Percentiles rank a stretch among this genome's conserved stretches.
Conservation (phyloP, 2,797 vertebrate genomes). For the Echiichthys vipera region DNA sequence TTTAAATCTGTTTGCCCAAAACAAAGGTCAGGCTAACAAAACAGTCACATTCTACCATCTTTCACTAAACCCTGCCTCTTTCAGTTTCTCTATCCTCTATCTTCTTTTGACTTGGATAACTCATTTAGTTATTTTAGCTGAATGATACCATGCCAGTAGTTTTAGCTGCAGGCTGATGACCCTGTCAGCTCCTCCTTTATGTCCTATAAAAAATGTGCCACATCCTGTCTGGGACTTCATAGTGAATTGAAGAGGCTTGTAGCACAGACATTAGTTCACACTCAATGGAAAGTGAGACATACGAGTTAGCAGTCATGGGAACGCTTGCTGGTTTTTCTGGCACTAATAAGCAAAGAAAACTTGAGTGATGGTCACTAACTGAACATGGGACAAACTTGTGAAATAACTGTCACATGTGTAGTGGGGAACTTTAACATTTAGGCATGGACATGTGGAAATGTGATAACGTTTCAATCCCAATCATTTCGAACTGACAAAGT, state of each 20-base stretch:
- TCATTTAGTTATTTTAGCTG: slow-evolving; percentile 50
- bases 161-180: slow-evolving; percentile 51
- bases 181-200: slow-evolving; percentile 69
- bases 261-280: slow-evolving; percentile 48
- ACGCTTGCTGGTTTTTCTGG: slow-evolving; percentile 27
- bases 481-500: neutral
- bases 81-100: slow-evolving; percentile 50
- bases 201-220: slow-evolving; percentile 60
- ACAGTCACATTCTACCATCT: slow-evolving; percentile 66
- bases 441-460: neutral
- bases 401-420: neutral
- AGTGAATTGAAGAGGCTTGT: slow-evolving; percentile 50
- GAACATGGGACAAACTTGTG: neutral
- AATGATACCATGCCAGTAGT: slow-evolving; percentile 56
- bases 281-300: slow-evolving; percentile 34
- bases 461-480: neutral
- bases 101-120: slow-evolving; percentile 69
- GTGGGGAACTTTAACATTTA: neutral
- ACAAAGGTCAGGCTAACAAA: slow-evolving; percentile 84
- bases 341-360: slow-evolving; percentile 17
- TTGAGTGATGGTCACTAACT: slow-evolving; percentile 29
- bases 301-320: slow-evolving; percentile 53
- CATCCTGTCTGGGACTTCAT: slow-evolving; percentile 50
- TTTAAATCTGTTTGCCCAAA: slow-evolving; percentile 85
- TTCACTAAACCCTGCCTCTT: slow-evolving; percentile 44